A percentile compares a stretch with the other conserved stretches of the same genome.
These are phyloP conservation scores for Harpagus bidentatus DNA, from an alignment of 2,113 vertebrate species.

Conservation along the genomic window DNA sequence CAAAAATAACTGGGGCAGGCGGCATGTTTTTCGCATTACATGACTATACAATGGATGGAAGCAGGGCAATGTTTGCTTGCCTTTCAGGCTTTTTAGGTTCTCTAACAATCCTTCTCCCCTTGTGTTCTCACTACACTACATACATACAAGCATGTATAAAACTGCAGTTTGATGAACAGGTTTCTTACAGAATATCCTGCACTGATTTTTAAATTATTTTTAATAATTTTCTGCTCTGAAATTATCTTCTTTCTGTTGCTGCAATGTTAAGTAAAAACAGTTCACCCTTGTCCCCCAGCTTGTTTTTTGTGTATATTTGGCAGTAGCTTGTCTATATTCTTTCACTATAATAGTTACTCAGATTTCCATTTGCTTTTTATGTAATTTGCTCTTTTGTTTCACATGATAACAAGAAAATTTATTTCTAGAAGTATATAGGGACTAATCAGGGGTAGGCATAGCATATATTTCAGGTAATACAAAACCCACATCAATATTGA, in stretches of 20 bases:
- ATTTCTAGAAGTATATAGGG: not conserved
- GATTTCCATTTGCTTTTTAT: not conserved
- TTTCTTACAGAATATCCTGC: not conserved
- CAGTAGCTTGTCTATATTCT: not conserved
- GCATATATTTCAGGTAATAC: not conserved
- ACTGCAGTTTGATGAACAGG: not conserved
- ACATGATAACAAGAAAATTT: not conserved
- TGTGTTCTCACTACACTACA: not conserved
- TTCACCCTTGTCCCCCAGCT: not conserved
- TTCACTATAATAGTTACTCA: not conserved
- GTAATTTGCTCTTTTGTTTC: not conserved
- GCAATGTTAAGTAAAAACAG: not conserved
- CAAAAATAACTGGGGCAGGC: not conserved
- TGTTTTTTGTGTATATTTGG: not conserved
- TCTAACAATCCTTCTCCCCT: not conserved
- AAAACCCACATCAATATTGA: not conserved
- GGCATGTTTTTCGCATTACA: not conserved
- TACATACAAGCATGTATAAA: not conserved
- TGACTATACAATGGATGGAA: not conserved
- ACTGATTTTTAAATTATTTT: not conserved
- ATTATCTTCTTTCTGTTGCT: not conserved
- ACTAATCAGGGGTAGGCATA: not conserved
- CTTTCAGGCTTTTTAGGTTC: not conserved
- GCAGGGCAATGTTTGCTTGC: not conserved
- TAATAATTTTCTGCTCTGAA: not conserved